Conservation (phyloP, 2,797 vertebrate species). For the Clarias laeviceps region DNA sequence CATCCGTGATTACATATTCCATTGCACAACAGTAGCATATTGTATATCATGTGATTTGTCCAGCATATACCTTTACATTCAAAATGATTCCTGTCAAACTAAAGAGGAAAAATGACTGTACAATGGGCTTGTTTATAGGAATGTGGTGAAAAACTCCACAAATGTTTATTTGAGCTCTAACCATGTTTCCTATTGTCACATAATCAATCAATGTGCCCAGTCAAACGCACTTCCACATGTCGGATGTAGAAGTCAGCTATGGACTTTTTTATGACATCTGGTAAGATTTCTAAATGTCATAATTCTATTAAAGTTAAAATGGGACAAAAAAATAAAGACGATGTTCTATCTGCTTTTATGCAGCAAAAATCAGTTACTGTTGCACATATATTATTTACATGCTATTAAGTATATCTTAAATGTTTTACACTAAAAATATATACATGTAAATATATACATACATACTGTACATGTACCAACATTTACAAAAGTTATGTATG, state of each 20-base stretch:
- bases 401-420: background rate
- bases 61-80: conserved; percentile 42
- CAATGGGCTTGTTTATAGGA: conserved; percentile 18
- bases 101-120: conserved; percentile 42
- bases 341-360: background rate
- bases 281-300: background rate
- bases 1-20: conserved; percentile 32
- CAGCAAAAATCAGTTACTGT: background rate
- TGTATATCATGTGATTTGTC: conserved; percentile 40
- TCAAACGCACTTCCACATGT: conserved; percentile 14
- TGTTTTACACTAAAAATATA: background rate
- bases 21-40: conserved; percentile 46
- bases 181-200: conserved; percentile 35
- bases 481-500: background rate
- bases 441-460: background rate
- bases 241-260: conserved; percentile 1
- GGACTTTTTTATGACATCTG: background rate
- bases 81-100: conserved; percentile 46
- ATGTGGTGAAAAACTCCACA: conserved; percentile 35
- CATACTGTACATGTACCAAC: background rate
- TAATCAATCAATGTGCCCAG: conserved; percentile 30
- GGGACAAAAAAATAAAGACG: background rate
- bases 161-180: conserved; percentile 41
- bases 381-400: background rate
- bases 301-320: background rate